Conservation (phyloP, 1,140 invertebrate species). For the Reticulitermes speratus region DNA sequence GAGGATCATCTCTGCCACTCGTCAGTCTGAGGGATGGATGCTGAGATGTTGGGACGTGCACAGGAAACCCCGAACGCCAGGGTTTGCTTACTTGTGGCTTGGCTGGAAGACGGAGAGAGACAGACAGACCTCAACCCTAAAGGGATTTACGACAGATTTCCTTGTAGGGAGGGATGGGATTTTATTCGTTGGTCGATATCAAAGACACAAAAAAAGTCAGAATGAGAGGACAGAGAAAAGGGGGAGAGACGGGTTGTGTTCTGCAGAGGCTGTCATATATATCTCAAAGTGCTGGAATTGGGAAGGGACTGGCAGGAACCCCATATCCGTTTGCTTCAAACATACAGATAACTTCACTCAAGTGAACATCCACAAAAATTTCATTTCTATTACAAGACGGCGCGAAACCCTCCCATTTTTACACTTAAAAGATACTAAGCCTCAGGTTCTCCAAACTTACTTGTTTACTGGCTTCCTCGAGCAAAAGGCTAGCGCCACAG, state of each 20-base stretch:
- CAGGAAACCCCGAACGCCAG: not conserved
- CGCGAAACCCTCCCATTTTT: too few relatives aligned
- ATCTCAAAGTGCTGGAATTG: conserved; percentile 21
- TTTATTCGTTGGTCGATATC: conserved; percentile 25
- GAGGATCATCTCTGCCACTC: too few relatives aligned
- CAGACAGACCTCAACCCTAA: not conserved
- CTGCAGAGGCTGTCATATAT: conserved; percentile 9
- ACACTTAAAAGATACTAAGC: too few relatives aligned
- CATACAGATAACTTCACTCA: conserved; percentile 5
- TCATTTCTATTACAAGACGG: not conserved
- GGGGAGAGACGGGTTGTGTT: not conserved
- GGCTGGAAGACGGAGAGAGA: not conserved
- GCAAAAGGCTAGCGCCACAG: not conserved
- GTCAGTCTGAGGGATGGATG: not conserved
- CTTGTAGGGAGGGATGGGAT: not conserved
- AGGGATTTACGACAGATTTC: conserved; percentile 28
- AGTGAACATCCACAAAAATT: conserved; percentile 22
- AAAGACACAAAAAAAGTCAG: not conserved
- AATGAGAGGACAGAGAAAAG: not conserved
- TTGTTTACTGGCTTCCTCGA: not conserved
- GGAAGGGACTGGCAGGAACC: not conserved
- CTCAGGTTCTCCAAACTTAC: too few relatives aligned
- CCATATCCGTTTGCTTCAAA: not conserved
- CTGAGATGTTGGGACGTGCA: not conserved
- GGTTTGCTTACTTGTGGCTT: not conserved